These are phyloP conservation scores for Notospermus geniculatus DNA, from an alignment of 1,140 invertebrate species.

Conservation along the genomic window DNA sequence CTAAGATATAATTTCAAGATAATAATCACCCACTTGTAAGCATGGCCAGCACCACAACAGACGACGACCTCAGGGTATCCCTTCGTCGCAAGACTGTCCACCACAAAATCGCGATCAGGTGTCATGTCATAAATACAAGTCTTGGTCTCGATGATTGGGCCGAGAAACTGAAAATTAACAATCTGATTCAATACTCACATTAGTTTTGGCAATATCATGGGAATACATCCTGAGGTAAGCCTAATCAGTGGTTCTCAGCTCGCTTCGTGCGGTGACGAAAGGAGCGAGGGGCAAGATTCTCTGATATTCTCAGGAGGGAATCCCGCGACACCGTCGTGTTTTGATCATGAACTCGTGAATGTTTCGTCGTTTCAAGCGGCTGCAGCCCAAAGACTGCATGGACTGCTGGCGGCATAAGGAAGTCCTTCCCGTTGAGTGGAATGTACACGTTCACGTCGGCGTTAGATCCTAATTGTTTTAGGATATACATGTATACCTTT, in stretches of 20 bases:
- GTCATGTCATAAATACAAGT: slow-evolving; percentile 52
- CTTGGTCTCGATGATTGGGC: slow-evolving; percentile 43
- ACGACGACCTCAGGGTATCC: slow-evolving; percentile 44
- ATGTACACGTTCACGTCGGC: too few relatives aligned
- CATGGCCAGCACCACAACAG: slow-evolving; percentile 49
- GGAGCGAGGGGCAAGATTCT: background rate
- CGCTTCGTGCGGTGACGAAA: background rate
- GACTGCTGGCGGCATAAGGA: too few relatives aligned
- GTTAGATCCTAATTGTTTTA: too few relatives aligned
- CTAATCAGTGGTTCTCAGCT: background rate
- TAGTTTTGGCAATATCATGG: too few relatives aligned
- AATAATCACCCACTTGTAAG: slow-evolving; percentile 47
- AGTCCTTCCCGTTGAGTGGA: too few relatives aligned
- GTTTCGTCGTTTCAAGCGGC: too few relatives aligned
- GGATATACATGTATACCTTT: too few relatives aligned
- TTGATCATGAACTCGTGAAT: too few relatives aligned
- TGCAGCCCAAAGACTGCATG: too few relatives aligned
- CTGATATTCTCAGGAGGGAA: too few relatives aligned
- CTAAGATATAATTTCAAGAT: too few relatives aligned
- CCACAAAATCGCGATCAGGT: slow-evolving; percentile 44
- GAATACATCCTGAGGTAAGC: background rate
- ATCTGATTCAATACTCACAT: background rate
- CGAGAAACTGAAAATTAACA: slow-evolving; percentile 36
- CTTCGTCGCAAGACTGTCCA: slow-evolving; percentile 35
- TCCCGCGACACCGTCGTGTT: too few relatives aligned